These are phyloP conservation scores for Takifugu flavidus DNA, from an alignment of 2,113 vertebrate species.

Conservation along the genomic window DNA sequence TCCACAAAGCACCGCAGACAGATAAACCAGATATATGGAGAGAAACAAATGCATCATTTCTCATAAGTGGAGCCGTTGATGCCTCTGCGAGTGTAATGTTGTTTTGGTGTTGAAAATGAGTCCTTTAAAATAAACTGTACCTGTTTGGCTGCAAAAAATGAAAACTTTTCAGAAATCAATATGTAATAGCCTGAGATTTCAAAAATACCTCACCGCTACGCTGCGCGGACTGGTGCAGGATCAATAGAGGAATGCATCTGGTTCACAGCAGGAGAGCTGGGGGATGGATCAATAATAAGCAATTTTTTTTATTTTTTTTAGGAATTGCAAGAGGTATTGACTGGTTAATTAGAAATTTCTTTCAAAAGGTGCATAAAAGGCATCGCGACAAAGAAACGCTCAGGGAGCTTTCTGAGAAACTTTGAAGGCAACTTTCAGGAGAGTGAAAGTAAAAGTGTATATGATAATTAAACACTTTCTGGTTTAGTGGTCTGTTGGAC, in stretches of 20 bases:
- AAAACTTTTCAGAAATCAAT: slow-evolving; percentile 73
- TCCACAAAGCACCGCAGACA: slow-evolving; percentile 17
- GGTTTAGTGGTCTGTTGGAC: no score
- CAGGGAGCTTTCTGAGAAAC: slow-evolving; percentile 42
- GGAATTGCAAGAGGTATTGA: slow-evolving; percentile 66
- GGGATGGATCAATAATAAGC: slow-evolving; percentile 75
- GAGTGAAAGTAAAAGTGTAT: slow-evolving; percentile 1
- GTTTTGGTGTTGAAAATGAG: slow-evolving; percentile 47
- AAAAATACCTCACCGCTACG: slow-evolving; percentile 72
- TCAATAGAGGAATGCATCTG: slow-evolving; percentile 74
- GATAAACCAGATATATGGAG: slow-evolving; percentile 48
- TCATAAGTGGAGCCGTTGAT: slow-evolving; percentile 52
- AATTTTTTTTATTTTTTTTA: slow-evolving; percentile 62
- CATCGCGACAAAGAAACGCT: slow-evolving; percentile 43
- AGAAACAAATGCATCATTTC: slow-evolving; percentile 54
- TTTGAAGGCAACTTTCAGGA: slow-evolving; percentile 24
- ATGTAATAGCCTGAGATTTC: slow-evolving; percentile 71
- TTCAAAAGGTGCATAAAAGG: slow-evolving; percentile 61
- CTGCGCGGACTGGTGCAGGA: slow-evolving; percentile 66
- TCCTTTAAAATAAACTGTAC: slow-evolving; percentile 52
- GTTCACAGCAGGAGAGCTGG: slow-evolving; percentile 66
- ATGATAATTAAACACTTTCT: background rate
- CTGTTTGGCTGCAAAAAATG: slow-evolving; percentile 66
- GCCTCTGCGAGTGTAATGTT: slow-evolving; percentile 40
- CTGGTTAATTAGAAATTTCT: slow-evolving; percentile 74